These are phyloP conservation scores for Parapristionchus giblindavisi DNA, from an alignment of 2,888 invertebrate genomes.

Conservation along the genomic window DNA sequence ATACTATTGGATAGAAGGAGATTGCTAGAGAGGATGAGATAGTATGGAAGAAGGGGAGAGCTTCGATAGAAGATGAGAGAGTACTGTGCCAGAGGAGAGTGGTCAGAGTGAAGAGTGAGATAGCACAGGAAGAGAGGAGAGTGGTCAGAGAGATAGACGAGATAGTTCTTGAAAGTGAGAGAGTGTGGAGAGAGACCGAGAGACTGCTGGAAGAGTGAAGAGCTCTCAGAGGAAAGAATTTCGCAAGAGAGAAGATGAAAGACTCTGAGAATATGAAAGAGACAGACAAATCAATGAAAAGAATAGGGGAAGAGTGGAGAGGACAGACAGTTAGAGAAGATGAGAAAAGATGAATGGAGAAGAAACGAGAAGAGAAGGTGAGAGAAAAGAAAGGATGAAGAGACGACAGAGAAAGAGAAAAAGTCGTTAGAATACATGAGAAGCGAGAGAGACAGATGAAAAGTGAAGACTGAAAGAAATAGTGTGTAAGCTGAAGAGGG, in stretches of 20 bases:
- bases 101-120: neutral
- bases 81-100: neutral
- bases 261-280: constrained; percentile 1
- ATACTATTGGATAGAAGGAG: neutral
- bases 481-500: neutral
- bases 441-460: too few relatives aligned
- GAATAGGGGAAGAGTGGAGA: constrained; percentile 13
- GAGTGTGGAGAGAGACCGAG: neutral
- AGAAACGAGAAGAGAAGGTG: neutral
- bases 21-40: neutral
- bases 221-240: neutral
- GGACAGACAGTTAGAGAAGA: neutral
- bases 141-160: neutral
- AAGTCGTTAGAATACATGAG: too few relatives aligned
- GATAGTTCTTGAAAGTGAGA: constrained; percentile 2
- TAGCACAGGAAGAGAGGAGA: too few relatives aligned
- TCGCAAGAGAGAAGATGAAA: constrained; percentile 1
- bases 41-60: neutral
- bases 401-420: neutral
- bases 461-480: neutral
- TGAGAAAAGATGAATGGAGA: neutral
- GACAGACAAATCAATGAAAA: constrained; percentile 19
- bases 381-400: constrained; percentile 10
- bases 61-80: neutral
- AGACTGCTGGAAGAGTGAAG: neutral